These are phyloP conservation scores for Emydura subglobosa DNA, from an alignment of 2,113 vertebrate genomes.

Conservation along the genomic window DNA sequence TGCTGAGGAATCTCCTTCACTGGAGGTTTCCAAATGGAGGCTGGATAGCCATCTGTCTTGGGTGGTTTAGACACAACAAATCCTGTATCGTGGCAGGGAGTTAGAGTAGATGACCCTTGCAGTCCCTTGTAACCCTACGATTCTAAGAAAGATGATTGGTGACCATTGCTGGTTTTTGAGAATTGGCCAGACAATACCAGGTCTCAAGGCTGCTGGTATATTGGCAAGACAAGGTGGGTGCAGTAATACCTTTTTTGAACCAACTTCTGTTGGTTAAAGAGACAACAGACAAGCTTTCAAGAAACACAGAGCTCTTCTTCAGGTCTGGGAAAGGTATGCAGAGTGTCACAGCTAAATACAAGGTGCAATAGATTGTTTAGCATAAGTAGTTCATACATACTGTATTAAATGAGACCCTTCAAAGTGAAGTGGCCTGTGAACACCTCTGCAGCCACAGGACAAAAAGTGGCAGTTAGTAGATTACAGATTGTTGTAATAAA, in stretches of 20 bases:
- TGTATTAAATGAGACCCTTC: not conserved
- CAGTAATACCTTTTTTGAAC: too few relatives aligned
- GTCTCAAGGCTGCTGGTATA: not conserved
- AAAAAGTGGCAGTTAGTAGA: not conserved
- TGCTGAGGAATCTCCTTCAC: too few relatives aligned
- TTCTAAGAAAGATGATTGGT: not conserved
- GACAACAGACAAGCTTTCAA: not conserved
- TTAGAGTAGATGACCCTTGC: too few relatives aligned
- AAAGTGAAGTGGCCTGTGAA: not conserved
- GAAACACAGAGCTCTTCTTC: not conserved
- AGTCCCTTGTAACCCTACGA: not conserved
- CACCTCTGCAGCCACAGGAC: not conserved
- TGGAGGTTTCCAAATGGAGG: too few relatives aligned
- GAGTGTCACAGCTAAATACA: not conserved
- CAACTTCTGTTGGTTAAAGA: not conserved
- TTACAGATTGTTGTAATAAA: not conserved
- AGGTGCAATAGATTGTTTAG: not conserved
- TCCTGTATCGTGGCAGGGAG: too few relatives aligned
- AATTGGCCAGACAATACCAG: not conserved
- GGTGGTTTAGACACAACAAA: too few relatives aligned
- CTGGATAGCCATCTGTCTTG: too few relatives aligned
- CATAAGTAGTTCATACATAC: not conserved
- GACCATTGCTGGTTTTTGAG: not conserved
- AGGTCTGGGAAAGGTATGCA: not conserved
- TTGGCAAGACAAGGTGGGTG: too few relatives aligned